Evolutionary conservation across 2,888 invertebrate species (phyloP).

Genomic region (Parnassius orleans): DNA sequence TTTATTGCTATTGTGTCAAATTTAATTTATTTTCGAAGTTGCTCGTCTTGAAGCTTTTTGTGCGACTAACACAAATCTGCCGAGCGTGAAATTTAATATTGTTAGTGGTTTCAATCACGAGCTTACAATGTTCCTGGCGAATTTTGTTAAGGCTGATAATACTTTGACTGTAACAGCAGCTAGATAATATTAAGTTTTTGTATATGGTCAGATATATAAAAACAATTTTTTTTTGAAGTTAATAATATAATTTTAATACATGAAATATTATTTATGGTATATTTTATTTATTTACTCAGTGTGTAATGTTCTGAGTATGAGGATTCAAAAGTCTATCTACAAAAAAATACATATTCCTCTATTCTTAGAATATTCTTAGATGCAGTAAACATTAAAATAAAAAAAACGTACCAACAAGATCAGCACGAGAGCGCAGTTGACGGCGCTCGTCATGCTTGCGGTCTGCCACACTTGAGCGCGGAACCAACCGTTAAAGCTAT

Average conservation of each 20-base stretch:
- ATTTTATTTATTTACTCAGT: too few species aligned
- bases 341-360: too few species aligned
- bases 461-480: conserved; percentile 78
- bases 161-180: conserved; percentile 27
- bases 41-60: conserved; percentile 44
- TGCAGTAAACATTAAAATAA: conserved; percentile 3
- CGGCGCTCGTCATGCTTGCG: conserved; percentile 78
- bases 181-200: too few species aligned
- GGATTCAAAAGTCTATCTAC: too few species aligned
- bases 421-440: conserved; percentile 67
- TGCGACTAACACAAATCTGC: conserved; percentile 51
- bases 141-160: conserved; percentile 21
- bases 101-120: conserved; percentile 57
- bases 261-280: too few species aligned
- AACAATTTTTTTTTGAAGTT: too few species aligned
- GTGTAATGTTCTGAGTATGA: too few species aligned
- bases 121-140: conserved; percentile 39
- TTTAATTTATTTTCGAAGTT: conserved; percentile 25
- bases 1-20: conserved; percentile 25
- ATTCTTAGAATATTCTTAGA: too few species aligned
- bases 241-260: too few species aligned
- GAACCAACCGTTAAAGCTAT: conserved; percentile 79
- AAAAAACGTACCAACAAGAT: conserved; percentile 65
- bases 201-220: too few species aligned
- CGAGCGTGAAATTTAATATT: conserved; percentile 70